Evolutionary conservation across 2,888 invertebrate species (phyloP).

Genomic region (Drosophila anomelani): DNA sequence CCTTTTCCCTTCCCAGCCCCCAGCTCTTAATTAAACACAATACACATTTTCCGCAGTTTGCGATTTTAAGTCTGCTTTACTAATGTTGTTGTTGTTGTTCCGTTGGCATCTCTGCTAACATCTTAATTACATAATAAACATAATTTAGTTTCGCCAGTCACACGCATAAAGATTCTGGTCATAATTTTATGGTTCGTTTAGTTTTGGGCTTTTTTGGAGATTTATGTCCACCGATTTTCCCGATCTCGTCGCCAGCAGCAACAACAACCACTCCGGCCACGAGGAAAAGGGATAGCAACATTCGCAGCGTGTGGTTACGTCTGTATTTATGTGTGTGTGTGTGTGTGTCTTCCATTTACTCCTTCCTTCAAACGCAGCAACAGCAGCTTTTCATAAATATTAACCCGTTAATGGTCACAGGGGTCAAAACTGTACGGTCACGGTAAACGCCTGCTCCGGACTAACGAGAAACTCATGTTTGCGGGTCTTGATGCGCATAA

Average conservation of each 20-base stretch:
- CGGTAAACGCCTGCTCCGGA: conserved; percentile 33
- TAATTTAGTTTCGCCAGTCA: conserved; percentile 67
- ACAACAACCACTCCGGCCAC: not conserved
- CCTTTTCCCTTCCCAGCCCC: conserved; percentile 16
- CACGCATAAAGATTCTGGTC: conserved; percentile 42
- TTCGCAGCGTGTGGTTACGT: not conserved
- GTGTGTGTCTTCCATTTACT: not conserved
- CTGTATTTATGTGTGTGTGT: not conserved
- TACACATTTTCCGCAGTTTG: conserved; percentile 79
- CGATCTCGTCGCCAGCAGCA: conserved; percentile 14
- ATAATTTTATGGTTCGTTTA: conserved; percentile 78
- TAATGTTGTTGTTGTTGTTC: conserved; percentile 19
- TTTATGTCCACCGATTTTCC: conserved; percentile 50
- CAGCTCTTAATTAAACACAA: conserved; percentile 76
- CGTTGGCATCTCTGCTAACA: conserved; percentile 71
- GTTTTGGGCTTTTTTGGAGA: conserved; percentile 61
- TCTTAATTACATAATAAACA: conserved; percentile 79
- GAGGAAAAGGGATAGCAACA: conserved; percentile 1
- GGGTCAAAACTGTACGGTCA: conserved; percentile 36
- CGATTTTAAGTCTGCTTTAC: conserved; percentile 46
- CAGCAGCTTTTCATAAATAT: not conserved
- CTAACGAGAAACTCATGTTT: conserved; percentile 41
- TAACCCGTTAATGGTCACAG: not conserved
- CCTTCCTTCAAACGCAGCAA: not conserved
- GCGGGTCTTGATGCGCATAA: conserved; percentile 36